A percentile compares a stretch with the other conserved stretches of the same genome.
phyloP scores from a whole-genome alignment of 2,888 invertebrate species.

The Micoletzkya japonica region DNA sequence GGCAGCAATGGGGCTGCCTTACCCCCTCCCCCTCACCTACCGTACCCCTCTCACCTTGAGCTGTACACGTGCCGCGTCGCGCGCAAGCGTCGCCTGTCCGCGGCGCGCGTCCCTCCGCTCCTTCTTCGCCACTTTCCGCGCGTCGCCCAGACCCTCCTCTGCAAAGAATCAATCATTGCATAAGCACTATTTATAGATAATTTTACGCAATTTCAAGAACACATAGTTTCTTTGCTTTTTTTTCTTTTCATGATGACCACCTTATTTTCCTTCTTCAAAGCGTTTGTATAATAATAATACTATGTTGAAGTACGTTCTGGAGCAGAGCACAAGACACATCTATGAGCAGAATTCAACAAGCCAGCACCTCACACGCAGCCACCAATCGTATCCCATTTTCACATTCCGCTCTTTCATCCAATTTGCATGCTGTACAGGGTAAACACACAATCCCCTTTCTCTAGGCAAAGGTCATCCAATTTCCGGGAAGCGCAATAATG shows the following conservation, averaged over 20 bases:
- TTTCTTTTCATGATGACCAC: not conserved
- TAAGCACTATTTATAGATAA: not conserved
- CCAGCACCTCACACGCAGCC: too few relatives aligned
- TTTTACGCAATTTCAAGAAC: not conserved
- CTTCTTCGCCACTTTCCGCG: constrained; percentile 11
- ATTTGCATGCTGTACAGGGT: too few relatives aligned
- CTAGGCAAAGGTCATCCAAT: too few relatives aligned
- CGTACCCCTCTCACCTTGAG: constrained; percentile 7
- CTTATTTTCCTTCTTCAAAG: not conserved
- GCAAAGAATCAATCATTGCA: constrained; percentile 2
- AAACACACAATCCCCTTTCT: too few relatives aligned
- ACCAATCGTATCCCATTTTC: too few relatives aligned
- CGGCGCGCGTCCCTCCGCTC: constrained; percentile 8
- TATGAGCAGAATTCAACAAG: too few relatives aligned
- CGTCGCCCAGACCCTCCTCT: constrained; percentile 24
- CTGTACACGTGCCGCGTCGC: constrained; percentile 8
- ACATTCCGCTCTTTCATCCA: too few relatives aligned
- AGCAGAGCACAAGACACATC: too few relatives aligned
- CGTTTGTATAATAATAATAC: too few relatives aligned
- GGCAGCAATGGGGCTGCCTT: not conserved
- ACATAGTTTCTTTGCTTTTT: too few relatives aligned
- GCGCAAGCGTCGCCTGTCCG: not conserved
- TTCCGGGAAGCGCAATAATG: too few relatives aligned
- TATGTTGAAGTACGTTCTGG: too few relatives aligned
- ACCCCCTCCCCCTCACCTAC: not conserved